Conservation (phyloP, 2,797 vertebrate genomes). For the Sylvilagus floridanus region DNA sequence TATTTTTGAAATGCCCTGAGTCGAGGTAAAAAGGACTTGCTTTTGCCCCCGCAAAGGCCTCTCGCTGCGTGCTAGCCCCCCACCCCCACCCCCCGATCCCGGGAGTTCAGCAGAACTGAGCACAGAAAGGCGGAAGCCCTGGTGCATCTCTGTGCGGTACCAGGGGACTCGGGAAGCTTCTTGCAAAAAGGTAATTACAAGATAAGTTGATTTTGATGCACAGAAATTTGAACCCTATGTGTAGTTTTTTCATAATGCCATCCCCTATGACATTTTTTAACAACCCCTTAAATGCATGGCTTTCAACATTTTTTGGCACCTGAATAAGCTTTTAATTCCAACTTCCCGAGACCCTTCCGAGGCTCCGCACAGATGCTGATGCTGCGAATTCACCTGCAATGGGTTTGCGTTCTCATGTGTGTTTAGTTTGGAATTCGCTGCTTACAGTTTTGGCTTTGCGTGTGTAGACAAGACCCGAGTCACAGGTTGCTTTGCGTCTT, state of each 20-base stretch:
- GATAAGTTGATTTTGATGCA: no score
- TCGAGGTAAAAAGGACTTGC: slow-evolving; percentile 33
- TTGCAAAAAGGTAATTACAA: no score
- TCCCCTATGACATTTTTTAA: no score
- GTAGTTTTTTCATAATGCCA: no score
- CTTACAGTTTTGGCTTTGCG: background rate
- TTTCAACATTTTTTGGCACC: no score
- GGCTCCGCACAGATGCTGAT: background rate
- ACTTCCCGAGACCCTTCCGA: no score
- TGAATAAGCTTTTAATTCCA: no score
- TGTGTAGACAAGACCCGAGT: background rate
- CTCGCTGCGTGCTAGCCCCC: background rate
- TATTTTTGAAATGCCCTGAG: slow-evolving; percentile 30
- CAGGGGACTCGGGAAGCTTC: no score
- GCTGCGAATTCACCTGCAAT: slow-evolving; percentile 18
- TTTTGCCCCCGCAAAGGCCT: background rate
- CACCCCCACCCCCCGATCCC: slow-evolving; percentile 14
- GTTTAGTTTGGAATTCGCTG: no score
- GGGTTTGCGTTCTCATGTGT: background rate
- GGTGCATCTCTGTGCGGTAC: background rate
- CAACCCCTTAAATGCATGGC: no score
- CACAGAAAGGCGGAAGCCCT: background rate
- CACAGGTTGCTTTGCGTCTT: background rate
- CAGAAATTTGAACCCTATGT: no score
- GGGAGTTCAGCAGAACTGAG: background rate